Base-by-base conservation (phyloP, 2,797 vertebrate genomes). In the Vireo griseus region DNA sequence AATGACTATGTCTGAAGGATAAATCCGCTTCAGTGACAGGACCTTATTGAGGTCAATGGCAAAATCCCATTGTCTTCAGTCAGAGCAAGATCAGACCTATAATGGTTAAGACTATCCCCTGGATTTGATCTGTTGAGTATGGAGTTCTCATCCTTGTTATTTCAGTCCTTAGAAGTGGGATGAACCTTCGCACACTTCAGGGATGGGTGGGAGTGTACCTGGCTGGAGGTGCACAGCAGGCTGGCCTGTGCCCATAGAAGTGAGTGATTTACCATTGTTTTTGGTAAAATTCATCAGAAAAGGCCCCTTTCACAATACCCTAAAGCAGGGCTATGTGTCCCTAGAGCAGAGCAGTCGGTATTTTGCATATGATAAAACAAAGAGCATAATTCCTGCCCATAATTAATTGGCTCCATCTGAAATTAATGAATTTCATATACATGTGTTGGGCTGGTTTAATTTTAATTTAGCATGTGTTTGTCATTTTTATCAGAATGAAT, bases 381-480 rank as follows among this genome's bases (percentile, higher is more conserved):
- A 88, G 72, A 93, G 42, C 37, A 29, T 91, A 94, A 95, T 94
- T 96, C 82, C 54, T 94, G 72, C 87, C 89, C 81, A 39, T 96
- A 91, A 96, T 97, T 95, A 94, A 94, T 95, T 92, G 40, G 16
- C 85, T 96, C 81, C 92, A 91, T 94, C 92, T 94, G 95, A 95
- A 94, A 97, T 95, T 86, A 96, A 97, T 96, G 94, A 59, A 90
- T 94, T 95, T 88, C 87, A 88, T 90, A 81, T 90, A 92, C 82
- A 84, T 48, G 85, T 1, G 0, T 63, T 78, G 69, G 82, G 66
- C 69, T 92, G 82, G 65, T 92, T 96, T 76, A 96, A 90, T 96
- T 94, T 96, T 94, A 91, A 94, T 91, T 96, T 92, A 91, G 79
- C 92, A 94, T 90, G 66, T 94, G 91, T 94, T 96, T 96, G 88